Percentiles rank a stretch among this genome's conserved stretches.
These are phyloP conservation scores for Drosophila lini DNA, from an alignment of 1,140 invertebrate species.

Conservation along the genomic window DNA sequence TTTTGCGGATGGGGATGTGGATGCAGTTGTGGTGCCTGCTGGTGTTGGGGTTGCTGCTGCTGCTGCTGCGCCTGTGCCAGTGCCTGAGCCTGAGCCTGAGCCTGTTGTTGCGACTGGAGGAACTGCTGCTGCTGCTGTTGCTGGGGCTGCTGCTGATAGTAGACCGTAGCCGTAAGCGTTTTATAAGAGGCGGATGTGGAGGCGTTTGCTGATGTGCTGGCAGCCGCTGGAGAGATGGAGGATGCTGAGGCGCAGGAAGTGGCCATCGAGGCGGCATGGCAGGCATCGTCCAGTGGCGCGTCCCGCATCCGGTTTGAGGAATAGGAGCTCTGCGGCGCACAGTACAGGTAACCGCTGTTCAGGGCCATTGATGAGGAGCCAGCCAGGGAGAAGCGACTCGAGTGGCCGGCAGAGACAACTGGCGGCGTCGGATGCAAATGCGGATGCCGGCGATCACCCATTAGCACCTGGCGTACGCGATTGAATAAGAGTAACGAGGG, in stretches of 20 bases:
- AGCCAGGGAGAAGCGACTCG: conserved; percentile 11
- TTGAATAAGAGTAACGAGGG: not conserved
- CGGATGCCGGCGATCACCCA: conserved; percentile 42
- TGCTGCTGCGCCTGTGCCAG: conserved; percentile 11
- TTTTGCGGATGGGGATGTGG: conserved; percentile 18
- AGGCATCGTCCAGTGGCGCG: conserved; percentile 31
- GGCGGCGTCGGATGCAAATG: conserved; percentile 14
- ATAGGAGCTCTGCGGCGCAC: conserved; percentile 72
- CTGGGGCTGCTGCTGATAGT: conserved; percentile 68
- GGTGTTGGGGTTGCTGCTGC: conserved; percentile 35
- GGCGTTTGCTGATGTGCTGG: not conserved
- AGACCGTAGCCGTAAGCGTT: conserved; percentile 70
- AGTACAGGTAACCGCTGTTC: conserved; percentile 56
- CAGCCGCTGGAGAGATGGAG: not conserved
- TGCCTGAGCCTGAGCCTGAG: conserved; percentile 19
- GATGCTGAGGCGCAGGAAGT: conserved; percentile 12
- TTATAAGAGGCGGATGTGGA: conserved; percentile 30
- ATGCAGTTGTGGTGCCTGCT: conserved; percentile 12
- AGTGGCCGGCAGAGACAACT: not conserved
- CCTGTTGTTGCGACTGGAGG: conserved; percentile 28
- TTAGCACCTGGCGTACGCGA: conserved; percentile 28
- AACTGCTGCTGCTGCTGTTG: conserved; percentile 29
- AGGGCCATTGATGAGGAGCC: conserved; percentile 16
- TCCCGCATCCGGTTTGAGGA: conserved; percentile 72
- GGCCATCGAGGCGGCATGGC: conserved; percentile 5